Base-by-base conservation (phyloP, 64 coral and sea anemone genomes). In the Montipora foliosa region DNA sequence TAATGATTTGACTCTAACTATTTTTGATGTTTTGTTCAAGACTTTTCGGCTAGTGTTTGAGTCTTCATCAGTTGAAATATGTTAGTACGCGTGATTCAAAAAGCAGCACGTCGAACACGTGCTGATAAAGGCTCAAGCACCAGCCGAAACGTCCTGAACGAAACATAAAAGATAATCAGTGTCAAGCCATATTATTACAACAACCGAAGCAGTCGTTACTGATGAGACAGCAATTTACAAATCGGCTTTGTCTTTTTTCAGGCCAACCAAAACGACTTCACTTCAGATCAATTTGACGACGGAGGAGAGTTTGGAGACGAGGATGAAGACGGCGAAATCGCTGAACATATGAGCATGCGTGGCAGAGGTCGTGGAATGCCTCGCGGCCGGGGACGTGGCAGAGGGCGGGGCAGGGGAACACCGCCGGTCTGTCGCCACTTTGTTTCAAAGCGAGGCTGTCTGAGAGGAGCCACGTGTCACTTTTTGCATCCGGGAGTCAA, bases 401-500 rank as follows among this genome's bases (percentile, higher is more conserved):
- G 93, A n/a, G 89, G 46, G 53, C 78, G 93, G 37, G 95, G 95
- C 17, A 89, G 96, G 75, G 93, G 93, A 71, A 13, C 82, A 15
- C 81, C 93, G 21, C 96, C 96, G 1, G 10, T 98, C 5, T 98
- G 96, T 83, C 96, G 96, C 13, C 96, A 98, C 83, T 98, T 98
- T 64, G 84, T 98, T 87, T 98, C 96, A 69, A 69, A 90, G 53
- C 93, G 96, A 79, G 96, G 96, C 47, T 98, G 96, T 53, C 74
- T 98, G 1, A 85, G 96, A 59, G 96, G 96, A 82, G 93, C 90
- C 62, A 88, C 89, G 67, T 98, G 96, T 89, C 92, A 95, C 76
- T 98, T 98, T 88, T 78, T 98, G 70, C 96, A 98, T 89, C 96
- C 96, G 6, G 92, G 92, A 75, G 51, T 89, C 14, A 97, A 95